These are phyloP conservation scores for Indicator indicator DNA, from an alignment of 2,113 vertebrate species.

Conservation along the genomic window DNA sequence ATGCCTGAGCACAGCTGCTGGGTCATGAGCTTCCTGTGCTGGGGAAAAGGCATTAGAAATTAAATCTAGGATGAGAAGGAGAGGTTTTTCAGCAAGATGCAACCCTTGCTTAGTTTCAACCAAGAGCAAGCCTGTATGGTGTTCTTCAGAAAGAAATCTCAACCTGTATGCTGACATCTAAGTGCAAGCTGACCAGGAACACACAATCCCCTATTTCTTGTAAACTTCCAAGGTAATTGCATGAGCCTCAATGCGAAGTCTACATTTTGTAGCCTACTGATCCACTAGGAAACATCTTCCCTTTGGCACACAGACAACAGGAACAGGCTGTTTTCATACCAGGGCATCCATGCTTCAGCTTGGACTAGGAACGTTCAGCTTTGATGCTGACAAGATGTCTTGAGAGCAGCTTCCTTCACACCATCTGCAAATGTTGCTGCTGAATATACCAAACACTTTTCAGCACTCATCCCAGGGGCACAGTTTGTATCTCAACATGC, in stretches of 20 bases:
- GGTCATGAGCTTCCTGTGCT: background rate
- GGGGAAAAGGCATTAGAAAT: background rate
- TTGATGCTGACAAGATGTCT: background rate
- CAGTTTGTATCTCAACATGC: background rate
- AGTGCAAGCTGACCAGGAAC: background rate
- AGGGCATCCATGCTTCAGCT: background rate
- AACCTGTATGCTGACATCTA: background rate
- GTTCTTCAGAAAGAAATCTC: background rate
- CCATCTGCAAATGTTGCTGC: slow-evolving; percentile 21
- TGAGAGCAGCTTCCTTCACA: background rate
- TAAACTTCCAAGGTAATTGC: background rate
- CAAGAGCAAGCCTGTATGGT: background rate
- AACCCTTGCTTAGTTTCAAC: background rate
- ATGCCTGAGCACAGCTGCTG: no score
- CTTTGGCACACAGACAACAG: background rate
- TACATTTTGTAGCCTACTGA: slow-evolving; percentile 20
- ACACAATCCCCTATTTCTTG: background rate
- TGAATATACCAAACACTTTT: background rate
- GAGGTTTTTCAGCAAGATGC: background rate
- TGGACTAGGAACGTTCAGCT: background rate
- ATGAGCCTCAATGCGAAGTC: background rate
- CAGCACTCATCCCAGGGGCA: background rate
- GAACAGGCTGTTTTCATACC: slow-evolving; percentile 1
- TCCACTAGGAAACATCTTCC: slow-evolving; percentile 10
- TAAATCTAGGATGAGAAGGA: background rate